These are phyloP conservation scores for Orthosia cruda DNA, from an alignment of 2,888 invertebrate species.

Conservation along the genomic window DNA sequence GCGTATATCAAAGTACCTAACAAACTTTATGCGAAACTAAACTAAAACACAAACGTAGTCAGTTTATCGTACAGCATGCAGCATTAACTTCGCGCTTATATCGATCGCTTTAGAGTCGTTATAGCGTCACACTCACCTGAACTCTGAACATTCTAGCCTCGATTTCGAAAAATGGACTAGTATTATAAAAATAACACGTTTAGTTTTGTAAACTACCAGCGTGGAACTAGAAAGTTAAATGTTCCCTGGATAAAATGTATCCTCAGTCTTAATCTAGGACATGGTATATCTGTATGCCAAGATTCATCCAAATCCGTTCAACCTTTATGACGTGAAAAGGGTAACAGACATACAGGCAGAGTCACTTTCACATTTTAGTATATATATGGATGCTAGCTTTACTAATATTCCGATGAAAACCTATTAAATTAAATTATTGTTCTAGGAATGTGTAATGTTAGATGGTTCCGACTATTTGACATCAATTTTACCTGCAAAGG, in stretches of 20 bases:
- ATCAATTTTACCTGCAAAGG: too few species aligned
- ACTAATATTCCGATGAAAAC: neutral
- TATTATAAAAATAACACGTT: constrained; percentile 34
- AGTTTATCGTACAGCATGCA: constrained; percentile 38
- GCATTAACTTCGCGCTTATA: constrained; percentile 26
- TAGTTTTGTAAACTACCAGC: neutral
- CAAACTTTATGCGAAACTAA: neutral
- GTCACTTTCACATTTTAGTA: too few species aligned
- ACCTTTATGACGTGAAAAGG: too few species aligned
- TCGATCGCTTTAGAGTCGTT: constrained; percentile 38
- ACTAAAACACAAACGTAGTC: constrained; percentile 19
- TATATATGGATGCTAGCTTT: neutral
- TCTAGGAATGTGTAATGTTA: neutral
- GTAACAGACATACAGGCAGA: too few species aligned
- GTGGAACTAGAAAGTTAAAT: too few species aligned
- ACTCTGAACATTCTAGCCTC: constrained; percentile 21
- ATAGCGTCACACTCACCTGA: constrained; percentile 51
- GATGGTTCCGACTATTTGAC: neutral
- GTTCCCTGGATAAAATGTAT: too few species aligned
- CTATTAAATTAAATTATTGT: neutral
- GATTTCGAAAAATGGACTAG: constrained; percentile 27
- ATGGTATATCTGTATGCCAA: too few species aligned
- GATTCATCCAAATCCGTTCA: too few species aligned
- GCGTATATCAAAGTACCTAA: constrained; percentile 1
- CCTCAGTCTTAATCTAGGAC: too few species aligned